A percentile compares a stretch with the other conserved stretches of the same genome.
phyloP scores from a whole-genome alignment of 1,140 invertebrate genomes.

The Caenorhabditis briggsae region DNA sequence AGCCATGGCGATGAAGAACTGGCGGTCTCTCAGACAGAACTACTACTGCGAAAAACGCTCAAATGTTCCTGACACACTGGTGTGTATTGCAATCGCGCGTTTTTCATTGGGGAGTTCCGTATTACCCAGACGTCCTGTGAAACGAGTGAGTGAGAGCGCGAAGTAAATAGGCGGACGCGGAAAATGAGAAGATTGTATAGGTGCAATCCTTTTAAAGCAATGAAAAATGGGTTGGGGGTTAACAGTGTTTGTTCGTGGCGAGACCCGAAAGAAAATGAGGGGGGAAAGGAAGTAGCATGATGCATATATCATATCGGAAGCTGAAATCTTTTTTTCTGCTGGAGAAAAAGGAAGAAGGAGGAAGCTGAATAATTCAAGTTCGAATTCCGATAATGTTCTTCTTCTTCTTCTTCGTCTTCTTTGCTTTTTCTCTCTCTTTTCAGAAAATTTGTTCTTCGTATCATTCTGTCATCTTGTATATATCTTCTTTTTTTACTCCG shows the following conservation, averaged over 20 bases:
- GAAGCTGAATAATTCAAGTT: background rate
- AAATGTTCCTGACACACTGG: conserved; percentile 50
- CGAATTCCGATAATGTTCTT: background rate
- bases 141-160: background rate
- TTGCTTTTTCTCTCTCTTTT: too few species aligned
- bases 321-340: too few species aligned
- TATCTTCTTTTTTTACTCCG: background rate
- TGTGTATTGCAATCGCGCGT: conserved; percentile 51
- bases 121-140: conserved; percentile 19
- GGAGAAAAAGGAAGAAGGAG: too few species aligned
- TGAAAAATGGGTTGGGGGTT: conserved; percentile 21
- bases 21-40: conserved; percentile 23
- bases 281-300: too few species aligned
- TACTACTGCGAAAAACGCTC: conserved; percentile 22
- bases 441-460: too few species aligned
- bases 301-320: too few species aligned
- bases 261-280: background rate
- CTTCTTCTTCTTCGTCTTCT: too few species aligned
- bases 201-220: conserved; percentile 35
- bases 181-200: conserved; percentile 44
- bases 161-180: conserved; percentile 26
- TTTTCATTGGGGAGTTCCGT: conserved; percentile 29
- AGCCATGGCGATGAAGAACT: conserved; percentile 8
- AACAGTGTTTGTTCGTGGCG: conserved; percentile 19
- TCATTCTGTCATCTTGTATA: background rate